Evolutionary conservation across 2,888 invertebrate species (phyloP), one percentile per base, ranked within the genome.

Genomic region (Chalcis sispes): DNA sequence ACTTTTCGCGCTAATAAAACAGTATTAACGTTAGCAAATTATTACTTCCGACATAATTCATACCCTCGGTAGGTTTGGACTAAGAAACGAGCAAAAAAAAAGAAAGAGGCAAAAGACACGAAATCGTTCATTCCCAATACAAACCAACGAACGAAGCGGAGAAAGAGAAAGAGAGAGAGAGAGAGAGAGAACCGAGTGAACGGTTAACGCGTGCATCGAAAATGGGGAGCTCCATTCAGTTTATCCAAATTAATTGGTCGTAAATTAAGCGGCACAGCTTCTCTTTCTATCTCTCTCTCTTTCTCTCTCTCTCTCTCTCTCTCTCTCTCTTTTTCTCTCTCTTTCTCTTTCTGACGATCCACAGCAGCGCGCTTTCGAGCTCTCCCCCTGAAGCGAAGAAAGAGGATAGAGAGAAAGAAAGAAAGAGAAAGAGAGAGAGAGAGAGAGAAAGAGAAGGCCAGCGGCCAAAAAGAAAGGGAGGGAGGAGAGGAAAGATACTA

Each of bases 161-260:
- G 20, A 29, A 42, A 52, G 25, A 48, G 52, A 23, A 42, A 61
- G 56, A 20, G 50, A 25, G 62, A 18, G 48, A 40, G 29, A 46
- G 25, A 64, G 65, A 56, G 58, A 54, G 13, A 52, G 69, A 59
- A 42, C 69, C 23, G 64, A 85, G 84, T 85, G 84, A 85, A 81
- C 81, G 82, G 83, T 87, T 85, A 87, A 88, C 86, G 87, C 86
- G 86, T 86, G 86, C 85, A 87, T 85, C 85, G 85, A 85, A 84
- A 86, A 85, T 83, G 84, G 83, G 83, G 83, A 81, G 80, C 83
- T 74, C 82, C 82, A 83, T 85, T 86, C 87, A 85, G 85, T 87
- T 88, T 88, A 88, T 87, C 88, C 88, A 88, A 88, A 88, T 89
- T 89, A 89, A 89, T 89, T 89, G 88, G 88, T 86, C 88, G 86